phyloP scores from a whole-genome alignment of 2,113 vertebrate genomes.

The Prionailurus bengalensis region DNA sequence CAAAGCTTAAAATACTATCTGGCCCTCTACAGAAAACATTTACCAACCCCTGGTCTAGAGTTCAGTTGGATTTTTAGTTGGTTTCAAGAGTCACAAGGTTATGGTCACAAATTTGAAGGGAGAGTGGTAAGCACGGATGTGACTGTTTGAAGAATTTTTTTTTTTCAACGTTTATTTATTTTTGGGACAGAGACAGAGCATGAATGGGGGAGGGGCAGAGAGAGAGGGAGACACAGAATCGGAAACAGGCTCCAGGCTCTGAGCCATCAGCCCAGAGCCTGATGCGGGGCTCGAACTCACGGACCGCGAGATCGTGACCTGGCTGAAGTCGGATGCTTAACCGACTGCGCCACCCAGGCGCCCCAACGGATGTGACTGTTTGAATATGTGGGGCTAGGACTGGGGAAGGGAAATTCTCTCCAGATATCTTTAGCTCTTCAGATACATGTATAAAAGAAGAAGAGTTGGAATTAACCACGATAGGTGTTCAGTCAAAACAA shows the following conservation, averaged over 20 bases:
- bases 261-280: too few relatives aligned
- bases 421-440: not conserved
- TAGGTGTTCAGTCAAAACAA: not conserved
- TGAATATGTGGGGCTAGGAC: not conserved
- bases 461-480: not conserved
- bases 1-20: slow-evolving; percentile 20
- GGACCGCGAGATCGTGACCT: too few relatives aligned
- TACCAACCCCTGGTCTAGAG: not conserved
- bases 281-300: too few relatives aligned
- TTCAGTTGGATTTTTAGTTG: not conserved
- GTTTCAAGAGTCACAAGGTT: not conserved
- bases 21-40: slow-evolving; percentile 14
- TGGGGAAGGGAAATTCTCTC: not conserved
- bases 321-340: too few relatives aligned
- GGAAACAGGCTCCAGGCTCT: too few relatives aligned
- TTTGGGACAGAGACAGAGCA: too few relatives aligned
- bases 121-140: not conserved
- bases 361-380: not conserved
- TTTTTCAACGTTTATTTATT: too few relatives aligned
- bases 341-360: too few relatives aligned
- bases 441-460: not conserved
- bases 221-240: too few relatives aligned
- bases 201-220: too few relatives aligned
- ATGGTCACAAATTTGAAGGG: not conserved
- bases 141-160: not conserved